Percentiles rank a stretch among this genome's conserved stretches.
Conservation (phyloP, 1,140 invertebrate species). For the Brachionus sp. region DNA sequence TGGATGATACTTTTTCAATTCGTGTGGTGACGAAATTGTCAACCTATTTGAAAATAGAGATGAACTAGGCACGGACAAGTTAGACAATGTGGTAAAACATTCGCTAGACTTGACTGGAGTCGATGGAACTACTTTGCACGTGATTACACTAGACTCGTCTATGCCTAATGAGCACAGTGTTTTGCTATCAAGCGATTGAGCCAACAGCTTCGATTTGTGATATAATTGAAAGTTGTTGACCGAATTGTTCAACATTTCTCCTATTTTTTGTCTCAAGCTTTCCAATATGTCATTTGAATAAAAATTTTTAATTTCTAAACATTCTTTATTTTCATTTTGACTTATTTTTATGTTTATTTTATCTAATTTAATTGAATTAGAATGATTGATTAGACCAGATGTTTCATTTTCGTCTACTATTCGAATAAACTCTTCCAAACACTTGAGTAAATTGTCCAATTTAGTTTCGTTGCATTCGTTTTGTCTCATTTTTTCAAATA, state of each 20-base stretch:
- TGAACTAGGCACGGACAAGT: not conserved
- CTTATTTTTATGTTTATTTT: not conserved
- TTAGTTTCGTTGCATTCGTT: not conserved
- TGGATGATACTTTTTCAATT: slow-evolving; percentile 62
- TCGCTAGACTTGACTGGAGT: slow-evolving; percentile 8
- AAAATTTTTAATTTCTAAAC: not conserved
- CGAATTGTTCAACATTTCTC: not conserved
- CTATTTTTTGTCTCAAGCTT: not conserved
- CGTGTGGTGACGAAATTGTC: slow-evolving; percentile 35
- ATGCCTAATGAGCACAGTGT: not conserved
- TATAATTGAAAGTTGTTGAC: not conserved
- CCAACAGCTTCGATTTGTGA: not conserved
- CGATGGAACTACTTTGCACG: not conserved
- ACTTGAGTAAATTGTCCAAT: not conserved
- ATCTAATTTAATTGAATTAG: not conserved
- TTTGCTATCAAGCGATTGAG: not conserved
- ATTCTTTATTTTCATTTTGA: not conserved
- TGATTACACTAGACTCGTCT: not conserved
- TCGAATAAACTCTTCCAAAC: slow-evolving; percentile 10
- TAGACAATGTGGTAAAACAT: not conserved
- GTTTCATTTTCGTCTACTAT: not conserved
- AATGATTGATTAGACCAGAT: not conserved
- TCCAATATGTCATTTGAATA: not conserved
- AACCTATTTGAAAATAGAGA: not conserved
- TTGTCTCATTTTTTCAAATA: slow-evolving; percentile 61